These are phyloP conservation scores for Prunella strophiata DNA, from an alignment of 2,797 vertebrate species.

Conservation along the genomic window DNA sequence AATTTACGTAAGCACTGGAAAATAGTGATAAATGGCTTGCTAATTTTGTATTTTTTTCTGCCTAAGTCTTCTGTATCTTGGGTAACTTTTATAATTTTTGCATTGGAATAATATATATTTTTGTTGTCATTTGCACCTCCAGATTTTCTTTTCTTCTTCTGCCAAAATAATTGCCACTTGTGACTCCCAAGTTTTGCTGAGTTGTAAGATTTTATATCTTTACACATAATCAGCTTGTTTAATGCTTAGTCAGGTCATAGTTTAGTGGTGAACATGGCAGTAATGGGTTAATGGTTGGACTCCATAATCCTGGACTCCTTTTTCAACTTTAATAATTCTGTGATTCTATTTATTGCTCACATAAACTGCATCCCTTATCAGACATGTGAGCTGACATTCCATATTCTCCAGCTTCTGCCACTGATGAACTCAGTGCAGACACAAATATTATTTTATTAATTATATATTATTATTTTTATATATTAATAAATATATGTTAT, in stretches of 20 bases:
- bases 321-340: neutral
- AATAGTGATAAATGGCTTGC: neutral
- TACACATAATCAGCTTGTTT: neutral
- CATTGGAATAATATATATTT: neutral
- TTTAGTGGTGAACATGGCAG: fast-evolving
- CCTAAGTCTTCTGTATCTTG: neutral
- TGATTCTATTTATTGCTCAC: neutral
- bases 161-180: neutral
- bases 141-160: neutral
- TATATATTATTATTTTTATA: neutral
- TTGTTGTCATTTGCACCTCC: neutral
- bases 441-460: neutral
- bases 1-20: neutral
- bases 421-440: neutral
- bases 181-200: neutral
- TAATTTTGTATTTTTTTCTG: neutral
- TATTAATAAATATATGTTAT: no score
- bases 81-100: neutral
- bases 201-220: neutral
- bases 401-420: neutral
- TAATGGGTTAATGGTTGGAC: neutral
- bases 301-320: neutral
- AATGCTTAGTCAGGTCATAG: neutral
- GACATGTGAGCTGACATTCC: neutral
- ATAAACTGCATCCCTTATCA: neutral